Conservation (phyloP, 2,888 invertebrate genomes). For the Amphipoea lucens region DNA sequence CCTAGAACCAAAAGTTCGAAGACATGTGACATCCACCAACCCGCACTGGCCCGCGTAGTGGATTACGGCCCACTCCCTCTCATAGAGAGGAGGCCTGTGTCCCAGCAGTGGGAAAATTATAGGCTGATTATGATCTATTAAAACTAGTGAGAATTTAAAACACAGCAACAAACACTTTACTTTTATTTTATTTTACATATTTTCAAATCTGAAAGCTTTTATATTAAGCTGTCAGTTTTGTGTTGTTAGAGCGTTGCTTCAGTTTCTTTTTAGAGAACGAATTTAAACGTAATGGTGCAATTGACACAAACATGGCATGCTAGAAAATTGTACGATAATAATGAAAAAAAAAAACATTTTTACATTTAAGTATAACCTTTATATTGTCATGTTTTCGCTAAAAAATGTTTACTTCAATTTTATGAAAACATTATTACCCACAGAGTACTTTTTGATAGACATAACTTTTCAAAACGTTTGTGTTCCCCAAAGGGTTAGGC, state of each 20-base stretch:
- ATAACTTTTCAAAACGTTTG: too few relatives aligned
- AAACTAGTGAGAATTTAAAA: neutral
- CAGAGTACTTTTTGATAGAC: too few relatives aligned
- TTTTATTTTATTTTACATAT: neutral
- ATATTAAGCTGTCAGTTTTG: constrained; percentile 3
- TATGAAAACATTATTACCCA: neutral
- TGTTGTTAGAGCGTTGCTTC: neutral
- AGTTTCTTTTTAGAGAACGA: neutral
- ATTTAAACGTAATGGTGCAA: neutral
- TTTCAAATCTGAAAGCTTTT: neutral
- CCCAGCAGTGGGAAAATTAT: too few relatives aligned
- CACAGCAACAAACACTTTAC: too few relatives aligned
- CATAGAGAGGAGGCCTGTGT: too few relatives aligned
- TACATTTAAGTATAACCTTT: neutral
- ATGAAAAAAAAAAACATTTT: neutral
- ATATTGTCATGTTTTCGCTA: neutral
- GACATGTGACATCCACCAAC: too few relatives aligned
- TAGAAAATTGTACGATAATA: neutral
- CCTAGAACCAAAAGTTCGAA: too few relatives aligned
- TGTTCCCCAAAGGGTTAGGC: too few relatives aligned
- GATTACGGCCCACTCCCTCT: too few relatives aligned
- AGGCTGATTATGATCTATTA: neutral
- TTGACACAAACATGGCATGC: neutral
- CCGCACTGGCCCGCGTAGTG: too few relatives aligned
- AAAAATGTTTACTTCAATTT: neutral